phyloP scores from a whole-genome alignment of 2,797 vertebrate genomes.

The Cryptoprocta ferox region DNA sequence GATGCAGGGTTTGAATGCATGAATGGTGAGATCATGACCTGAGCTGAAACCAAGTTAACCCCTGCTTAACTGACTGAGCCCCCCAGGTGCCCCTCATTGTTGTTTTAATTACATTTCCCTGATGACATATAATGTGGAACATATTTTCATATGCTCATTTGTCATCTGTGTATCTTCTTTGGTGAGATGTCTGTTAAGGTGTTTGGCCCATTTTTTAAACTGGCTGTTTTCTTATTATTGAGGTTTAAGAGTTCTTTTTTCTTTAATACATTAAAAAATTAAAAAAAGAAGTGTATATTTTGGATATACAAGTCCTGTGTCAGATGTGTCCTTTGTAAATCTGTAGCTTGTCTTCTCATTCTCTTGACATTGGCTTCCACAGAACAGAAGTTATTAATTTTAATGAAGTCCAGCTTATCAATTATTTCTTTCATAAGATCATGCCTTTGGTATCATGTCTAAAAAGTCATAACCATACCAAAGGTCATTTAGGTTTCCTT shows the following conservation, averaged over 20 bases:
- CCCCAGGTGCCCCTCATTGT: not conserved
- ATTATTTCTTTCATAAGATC: not conserved
- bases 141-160: not conserved
- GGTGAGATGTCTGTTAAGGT: not conserved
- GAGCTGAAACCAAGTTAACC: too few species aligned
- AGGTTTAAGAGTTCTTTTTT: not conserved
- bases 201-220: not conserved
- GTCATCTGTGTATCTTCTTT: not conserved
- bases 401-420: not conserved
- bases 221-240: not conserved
- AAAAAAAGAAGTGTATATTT: not conserved
- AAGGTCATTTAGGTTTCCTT: not conserved
- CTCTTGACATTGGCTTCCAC: not conserved
- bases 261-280: too few species aligned
- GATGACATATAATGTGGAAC: not conserved
- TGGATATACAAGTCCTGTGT: not conserved
- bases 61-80: too few species aligned
- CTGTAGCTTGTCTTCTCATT: not conserved
- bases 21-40: too few species aligned
- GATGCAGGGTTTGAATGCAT: too few species aligned
- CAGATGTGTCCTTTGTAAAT: not conserved
- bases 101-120: not conserved
- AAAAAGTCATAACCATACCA: not conserved
- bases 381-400: not conserved
- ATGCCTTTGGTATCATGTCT: not conserved